phyloP scores from a whole-genome alignment of 2,888 invertebrate genomes.

The Orthosia gothica region DNA sequence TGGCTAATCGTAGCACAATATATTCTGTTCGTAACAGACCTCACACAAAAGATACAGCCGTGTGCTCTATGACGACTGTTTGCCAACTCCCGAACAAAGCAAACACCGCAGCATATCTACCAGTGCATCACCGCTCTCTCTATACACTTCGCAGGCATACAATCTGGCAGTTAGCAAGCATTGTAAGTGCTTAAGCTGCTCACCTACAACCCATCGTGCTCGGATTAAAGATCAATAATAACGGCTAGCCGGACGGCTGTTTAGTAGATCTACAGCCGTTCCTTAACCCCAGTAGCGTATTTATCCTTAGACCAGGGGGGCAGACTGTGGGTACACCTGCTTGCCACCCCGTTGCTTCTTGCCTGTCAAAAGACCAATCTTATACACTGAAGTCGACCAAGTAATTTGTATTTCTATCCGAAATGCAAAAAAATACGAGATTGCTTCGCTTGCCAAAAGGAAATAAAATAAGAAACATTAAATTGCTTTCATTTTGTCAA shows the following conservation, averaged over 20 bases:
- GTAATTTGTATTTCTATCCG: too few species aligned
- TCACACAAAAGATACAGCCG: neutral
- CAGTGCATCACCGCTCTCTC: neutral
- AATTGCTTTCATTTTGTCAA: too few species aligned
- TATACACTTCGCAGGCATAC: slow-evolving; percentile 16
- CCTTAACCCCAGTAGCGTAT: neutral
- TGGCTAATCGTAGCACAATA: neutral
- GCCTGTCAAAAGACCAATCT: too few species aligned
- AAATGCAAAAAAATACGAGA: too few species aligned
- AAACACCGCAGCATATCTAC: neutral
- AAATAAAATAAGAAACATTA: too few species aligned
- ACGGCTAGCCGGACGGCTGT: neutral
- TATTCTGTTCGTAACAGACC: neutral
- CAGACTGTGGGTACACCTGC: too few species aligned
- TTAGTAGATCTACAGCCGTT: slow-evolving; percentile 8
- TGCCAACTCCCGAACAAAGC: slow-evolving; percentile 5
- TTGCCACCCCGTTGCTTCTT: too few species aligned
- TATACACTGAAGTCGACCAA: too few species aligned
- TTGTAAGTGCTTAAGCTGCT: slow-evolving; percentile 10
- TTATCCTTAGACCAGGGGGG: too few species aligned
- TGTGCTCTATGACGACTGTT: neutral
- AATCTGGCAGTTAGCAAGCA: slow-evolving; percentile 12
- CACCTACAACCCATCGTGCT: neutral
- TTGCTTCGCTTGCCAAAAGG: too few species aligned
- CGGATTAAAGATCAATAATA: slow-evolving; percentile 33